Evolutionary conservation across 2,888 invertebrate species (phyloP), one percentile per base, ranked within the genome.

Genomic region (Orthosia cruda): DNA sequence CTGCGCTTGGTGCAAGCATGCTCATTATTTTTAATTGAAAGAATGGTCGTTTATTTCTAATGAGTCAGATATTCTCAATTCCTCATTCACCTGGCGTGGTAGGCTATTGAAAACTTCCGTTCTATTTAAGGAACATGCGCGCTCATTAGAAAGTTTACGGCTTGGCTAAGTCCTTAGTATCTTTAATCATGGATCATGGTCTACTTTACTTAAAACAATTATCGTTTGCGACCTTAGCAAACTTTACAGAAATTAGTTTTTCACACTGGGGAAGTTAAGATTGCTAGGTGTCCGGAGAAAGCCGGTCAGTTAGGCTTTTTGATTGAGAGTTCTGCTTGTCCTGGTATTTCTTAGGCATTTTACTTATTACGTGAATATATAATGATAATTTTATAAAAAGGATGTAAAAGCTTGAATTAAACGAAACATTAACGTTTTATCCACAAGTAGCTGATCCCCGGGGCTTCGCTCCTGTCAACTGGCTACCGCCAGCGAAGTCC

Each of bases 121-220:
- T 74, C 57, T 45, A 26, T 77, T 55, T 49, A 52, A 57, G 45
- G 15, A 50, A 74, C 57, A 74, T 50, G 45, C 26, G 18, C 66
- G 18, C 74, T 74, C 66, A 74, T 74, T 74, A 66, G 67, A 77
- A 74, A 50, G 66, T 66, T n/a, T 12, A 23, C 54, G 13, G 3
- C 26, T 45, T 7, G 40, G 40, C 40, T 9, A 20, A 45, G 61
- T 15, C 5, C 15, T 1, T 18, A 20, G 26, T 74, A 50, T 50
- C 26, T 59, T 18, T 74, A 45, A 59, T 55, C 47, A 11, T 64
- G 64, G n/a, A 32, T 55, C 54, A 11, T 55, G 76, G 32, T 57
- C 7, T 54, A 54, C 12, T 52, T 49, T 73, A 54, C 23, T 16
- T 26, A 4, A 49, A 49, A 55, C 77, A 64, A 55, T 68, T 54